Evolutionary conservation across 2,113 vertebrate species (phyloP).

Genomic region (Larimichthys crocea): DNA sequence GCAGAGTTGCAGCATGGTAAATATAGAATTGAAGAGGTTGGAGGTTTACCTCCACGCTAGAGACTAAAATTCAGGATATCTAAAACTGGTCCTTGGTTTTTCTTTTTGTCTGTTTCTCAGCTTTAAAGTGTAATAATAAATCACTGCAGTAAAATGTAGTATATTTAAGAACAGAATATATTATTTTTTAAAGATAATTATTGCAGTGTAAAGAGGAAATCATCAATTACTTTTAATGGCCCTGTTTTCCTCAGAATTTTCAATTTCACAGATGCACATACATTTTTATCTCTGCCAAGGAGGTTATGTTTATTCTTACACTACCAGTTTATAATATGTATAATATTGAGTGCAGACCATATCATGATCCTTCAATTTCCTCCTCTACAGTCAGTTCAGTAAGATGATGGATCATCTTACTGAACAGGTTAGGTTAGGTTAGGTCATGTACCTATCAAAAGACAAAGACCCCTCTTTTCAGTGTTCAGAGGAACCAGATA

Average conservation of each 20-base stretch:
- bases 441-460: neutral
- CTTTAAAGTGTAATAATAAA: neutral
- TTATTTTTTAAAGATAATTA: neutral
- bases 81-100: neutral
- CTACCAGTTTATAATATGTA: neutral
- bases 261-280: too few relatives aligned
- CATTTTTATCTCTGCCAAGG: neutral
- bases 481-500: conserved; percentile 21
- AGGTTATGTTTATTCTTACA: neutral
- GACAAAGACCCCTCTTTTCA: neutral
- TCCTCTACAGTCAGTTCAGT: neutral
- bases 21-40: neutral
- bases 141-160: neutral
- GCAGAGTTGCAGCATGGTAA: neutral
- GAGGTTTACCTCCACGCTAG: too few relatives aligned
- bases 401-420: neutral
- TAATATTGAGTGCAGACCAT: neutral
- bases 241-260: neutral
- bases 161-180: neutral
- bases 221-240: neutral
- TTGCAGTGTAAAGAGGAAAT: neutral
- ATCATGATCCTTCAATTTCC: too few relatives aligned
- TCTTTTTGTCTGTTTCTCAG: neutral
- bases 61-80: neutral
- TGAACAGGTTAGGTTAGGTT: too few relatives aligned